These are phyloP conservation scores for Platyura marginata DNA, from an alignment of 1,140 invertebrate species.

Conservation along the genomic window DNA sequence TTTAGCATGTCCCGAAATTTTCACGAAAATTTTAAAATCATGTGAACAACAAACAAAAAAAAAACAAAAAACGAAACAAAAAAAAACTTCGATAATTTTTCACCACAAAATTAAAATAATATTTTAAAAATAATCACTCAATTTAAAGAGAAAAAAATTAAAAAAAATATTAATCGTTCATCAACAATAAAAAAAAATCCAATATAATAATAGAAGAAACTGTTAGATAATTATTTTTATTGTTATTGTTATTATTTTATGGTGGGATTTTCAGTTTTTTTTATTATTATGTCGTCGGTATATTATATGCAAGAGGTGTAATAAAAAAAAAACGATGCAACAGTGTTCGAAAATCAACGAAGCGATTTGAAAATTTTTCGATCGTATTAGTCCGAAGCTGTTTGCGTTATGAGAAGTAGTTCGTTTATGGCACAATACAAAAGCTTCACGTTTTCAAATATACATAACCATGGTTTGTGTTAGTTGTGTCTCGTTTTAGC, in stretches of 20 bases:
- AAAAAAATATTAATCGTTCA: too few relatives aligned
- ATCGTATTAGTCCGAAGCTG: conserved; percentile 12
- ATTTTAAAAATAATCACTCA: neutral
- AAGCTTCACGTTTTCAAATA: conserved; percentile 10
- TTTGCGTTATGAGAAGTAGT: conserved; percentile 26
- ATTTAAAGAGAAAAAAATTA: neutral
- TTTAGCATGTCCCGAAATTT: too few relatives aligned
- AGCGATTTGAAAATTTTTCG: conserved; percentile 2
- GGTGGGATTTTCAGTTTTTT: neutral
- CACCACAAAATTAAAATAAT: neutral
- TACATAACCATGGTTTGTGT: neutral
- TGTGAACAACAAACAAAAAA: too few relatives aligned
- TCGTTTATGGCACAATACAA: conserved; percentile 26
- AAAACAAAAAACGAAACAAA: neutral
- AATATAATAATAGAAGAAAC: neutral
- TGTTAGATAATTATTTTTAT: neutral
- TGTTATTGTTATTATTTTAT: neutral
- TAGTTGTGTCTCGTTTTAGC: neutral
- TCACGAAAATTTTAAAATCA: too few relatives aligned
- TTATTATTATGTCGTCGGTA: neutral
- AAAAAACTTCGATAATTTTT: neutral
- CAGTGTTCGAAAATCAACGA: neutral
- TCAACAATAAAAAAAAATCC: neutral
- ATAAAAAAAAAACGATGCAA: neutral
- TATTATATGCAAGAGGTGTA: neutral